phyloP scores from a whole-genome alignment of 2,113 vertebrate genomes.

The Tetraodon nigroviridis region DNA sequence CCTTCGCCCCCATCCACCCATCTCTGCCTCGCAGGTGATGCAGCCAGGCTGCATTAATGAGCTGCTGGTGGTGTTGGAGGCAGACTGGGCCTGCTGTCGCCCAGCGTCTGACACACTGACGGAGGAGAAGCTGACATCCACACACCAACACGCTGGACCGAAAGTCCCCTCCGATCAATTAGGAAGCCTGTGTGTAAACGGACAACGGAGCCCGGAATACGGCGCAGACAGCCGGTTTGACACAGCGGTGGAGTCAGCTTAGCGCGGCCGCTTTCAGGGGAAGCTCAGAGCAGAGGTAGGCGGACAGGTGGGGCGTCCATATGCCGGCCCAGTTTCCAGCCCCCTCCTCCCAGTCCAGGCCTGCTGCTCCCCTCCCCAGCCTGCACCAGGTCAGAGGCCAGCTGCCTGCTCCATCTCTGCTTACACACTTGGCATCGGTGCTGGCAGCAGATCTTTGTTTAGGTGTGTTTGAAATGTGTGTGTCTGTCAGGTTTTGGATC shows the following conservation, averaged over 20 bases:
- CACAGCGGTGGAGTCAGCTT: slow-evolving; percentile 13
- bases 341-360: slow-evolving; percentile 18
- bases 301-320: slow-evolving; percentile 49
- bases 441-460: no score
- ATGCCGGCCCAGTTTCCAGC: slow-evolving; percentile 23
- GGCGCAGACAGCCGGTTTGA: neutral
- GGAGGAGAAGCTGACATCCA: slow-evolving; percentile 4
- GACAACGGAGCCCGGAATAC: neutral
- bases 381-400: slow-evolving; percentile 44
- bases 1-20: slow-evolving; percentile 16
- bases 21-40: slow-evolving; percentile 32
- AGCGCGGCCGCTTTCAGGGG: slow-evolving; percentile 21
- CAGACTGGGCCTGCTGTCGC: slow-evolving; percentile 49
- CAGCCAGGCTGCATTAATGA: slow-evolving; percentile 40
- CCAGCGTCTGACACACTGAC: slow-evolving; percentile 32
- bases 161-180: neutral
- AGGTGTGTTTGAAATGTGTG: neutral
- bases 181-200: no score
- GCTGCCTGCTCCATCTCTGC: slow-evolving; percentile 34
- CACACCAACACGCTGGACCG: neutral
- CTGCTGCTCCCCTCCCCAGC: slow-evolving; percentile 25
- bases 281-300: slow-evolving; percentile 25
- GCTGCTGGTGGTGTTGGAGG: slow-evolving; percentile 29
- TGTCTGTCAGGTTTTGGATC: neutral
- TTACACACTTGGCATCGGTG: slow-evolving; percentile 27